Evolutionary conservation across 2,797 vertebrate species (phyloP).

Genomic region (Eupleurogrammus muticus): DNA sequence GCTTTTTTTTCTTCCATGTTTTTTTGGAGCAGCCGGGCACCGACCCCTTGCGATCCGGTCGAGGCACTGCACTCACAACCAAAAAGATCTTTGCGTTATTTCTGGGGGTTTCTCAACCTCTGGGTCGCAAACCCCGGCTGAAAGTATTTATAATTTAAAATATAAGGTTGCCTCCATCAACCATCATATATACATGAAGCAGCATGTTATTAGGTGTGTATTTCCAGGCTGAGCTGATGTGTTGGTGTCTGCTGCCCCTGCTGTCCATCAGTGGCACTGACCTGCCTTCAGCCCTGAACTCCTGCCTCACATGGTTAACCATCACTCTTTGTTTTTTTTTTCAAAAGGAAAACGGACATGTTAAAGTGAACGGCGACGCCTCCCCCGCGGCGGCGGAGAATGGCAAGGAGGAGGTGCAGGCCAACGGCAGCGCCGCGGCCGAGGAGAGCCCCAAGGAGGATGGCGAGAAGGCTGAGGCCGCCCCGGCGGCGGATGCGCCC

Average conservation of each 20-base stretch:
- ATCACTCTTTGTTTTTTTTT: conserved; percentile 27
- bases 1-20: conserved; percentile 49
- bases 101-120: no score
- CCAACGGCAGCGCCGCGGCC: conserved; percentile 88
- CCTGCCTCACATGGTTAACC: conserved; percentile 30
- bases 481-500: conserved; percentile 67
- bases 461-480: conserved; percentile 71
- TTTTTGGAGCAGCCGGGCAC: conserved; percentile 20
- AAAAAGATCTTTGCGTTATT: no score
- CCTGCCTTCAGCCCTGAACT: background rate
- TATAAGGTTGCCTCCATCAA: no score
- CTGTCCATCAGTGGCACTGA: conserved; percentile 37
- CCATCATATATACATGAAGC: no score
- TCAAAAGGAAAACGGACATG: conserved; percentile 94
- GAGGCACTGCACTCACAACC: conserved; percentile 14
- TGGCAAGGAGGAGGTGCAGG: conserved; percentile 91
- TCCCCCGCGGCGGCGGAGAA: conserved; percentile 90
- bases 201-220: no score
- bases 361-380: conserved; percentile 94
- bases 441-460: conserved; percentile 86
- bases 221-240: background rate
- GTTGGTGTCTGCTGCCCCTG: conserved; percentile 71
- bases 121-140: no score
- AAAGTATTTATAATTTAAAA: no score
- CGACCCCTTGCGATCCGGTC: conserved; percentile 63